Evolutionary conservation across 2,113 vertebrate species (phyloP).

Genomic region (Edolisoma coerulescens): DNA sequence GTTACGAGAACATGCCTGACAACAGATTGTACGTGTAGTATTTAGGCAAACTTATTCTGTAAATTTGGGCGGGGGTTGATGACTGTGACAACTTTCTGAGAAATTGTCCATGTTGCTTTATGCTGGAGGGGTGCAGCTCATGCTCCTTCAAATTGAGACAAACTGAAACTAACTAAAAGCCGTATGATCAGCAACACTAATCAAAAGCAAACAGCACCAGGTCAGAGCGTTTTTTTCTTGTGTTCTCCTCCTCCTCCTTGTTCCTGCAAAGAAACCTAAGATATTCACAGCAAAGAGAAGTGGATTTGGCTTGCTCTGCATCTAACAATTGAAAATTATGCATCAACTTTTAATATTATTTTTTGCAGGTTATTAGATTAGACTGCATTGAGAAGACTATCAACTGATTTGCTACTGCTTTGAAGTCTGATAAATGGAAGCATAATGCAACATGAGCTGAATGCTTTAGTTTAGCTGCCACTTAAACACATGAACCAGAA

Average conservation of each 20-base stretch:
- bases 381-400: not conserved
- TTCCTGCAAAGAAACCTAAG: not conserved
- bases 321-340: not conserved
- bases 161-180: not conserved
- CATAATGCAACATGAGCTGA: not conserved
- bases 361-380: not conserved
- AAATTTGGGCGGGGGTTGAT: rapidly evolving
- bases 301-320: not conserved
- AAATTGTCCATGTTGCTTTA: rapidly evolving
- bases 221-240: not conserved
- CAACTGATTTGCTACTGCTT: not conserved
- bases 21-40: not conserved
- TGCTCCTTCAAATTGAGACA: not conserved
- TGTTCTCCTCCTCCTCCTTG: not conserved
- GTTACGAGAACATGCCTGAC: not conserved
- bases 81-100: not conserved
- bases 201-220: not conserved
- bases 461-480: not conserved
- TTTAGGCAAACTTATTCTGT: not conserved
- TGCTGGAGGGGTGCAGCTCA: not conserved
- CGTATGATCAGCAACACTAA: not conserved
- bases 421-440: not conserved
- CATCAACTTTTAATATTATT: not conserved
- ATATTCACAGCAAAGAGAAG: not conserved
- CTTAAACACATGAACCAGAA: not conserved